Conservation (phyloP, 1,140 invertebrate species). For the Bombus vancouverensis region DNA sequence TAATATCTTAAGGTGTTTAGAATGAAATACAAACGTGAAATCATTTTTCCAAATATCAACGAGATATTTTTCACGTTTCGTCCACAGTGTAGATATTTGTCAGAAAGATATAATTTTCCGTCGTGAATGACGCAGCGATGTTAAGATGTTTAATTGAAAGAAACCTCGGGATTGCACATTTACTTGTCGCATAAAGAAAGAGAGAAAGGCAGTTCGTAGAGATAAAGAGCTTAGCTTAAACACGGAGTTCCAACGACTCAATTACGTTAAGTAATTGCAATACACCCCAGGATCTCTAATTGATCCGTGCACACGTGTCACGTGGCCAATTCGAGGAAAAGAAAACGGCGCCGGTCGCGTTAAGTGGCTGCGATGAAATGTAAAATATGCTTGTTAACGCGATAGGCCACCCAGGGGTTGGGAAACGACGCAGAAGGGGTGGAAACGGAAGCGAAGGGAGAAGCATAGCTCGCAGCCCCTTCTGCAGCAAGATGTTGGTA, state of each 20-base stretch:
- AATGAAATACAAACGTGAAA: no score
- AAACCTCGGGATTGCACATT: not conserved
- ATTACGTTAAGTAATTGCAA: constrained; percentile 36
- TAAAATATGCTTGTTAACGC: constrained; percentile 80
- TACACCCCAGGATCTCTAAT: constrained; percentile 18
- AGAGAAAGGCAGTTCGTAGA: not conserved
- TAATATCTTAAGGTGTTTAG: no score
- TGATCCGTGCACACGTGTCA: not conserved
- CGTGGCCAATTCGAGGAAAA: constrained; percentile 47
- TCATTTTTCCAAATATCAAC: no score
- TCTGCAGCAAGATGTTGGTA: not conserved
- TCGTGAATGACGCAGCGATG: no score
- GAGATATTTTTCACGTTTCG: no score
- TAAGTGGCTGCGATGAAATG: constrained; percentile 80
- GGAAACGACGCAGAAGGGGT: constrained; percentile 11
- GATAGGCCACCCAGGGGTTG: constrained; percentile 24
- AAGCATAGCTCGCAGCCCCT: constrained; percentile 26
- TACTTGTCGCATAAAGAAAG: no score
- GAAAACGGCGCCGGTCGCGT: constrained; percentile 69
- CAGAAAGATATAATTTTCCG: no score
- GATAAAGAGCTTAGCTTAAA: not conserved
- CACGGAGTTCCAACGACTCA: not conserved
- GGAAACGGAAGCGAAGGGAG: not conserved
- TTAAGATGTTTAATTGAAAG: no score
- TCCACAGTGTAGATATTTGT: no score